phyloP scores from a whole-genome alignment of 2,888 invertebrate species.

The Monochamus alternatus region DNA sequence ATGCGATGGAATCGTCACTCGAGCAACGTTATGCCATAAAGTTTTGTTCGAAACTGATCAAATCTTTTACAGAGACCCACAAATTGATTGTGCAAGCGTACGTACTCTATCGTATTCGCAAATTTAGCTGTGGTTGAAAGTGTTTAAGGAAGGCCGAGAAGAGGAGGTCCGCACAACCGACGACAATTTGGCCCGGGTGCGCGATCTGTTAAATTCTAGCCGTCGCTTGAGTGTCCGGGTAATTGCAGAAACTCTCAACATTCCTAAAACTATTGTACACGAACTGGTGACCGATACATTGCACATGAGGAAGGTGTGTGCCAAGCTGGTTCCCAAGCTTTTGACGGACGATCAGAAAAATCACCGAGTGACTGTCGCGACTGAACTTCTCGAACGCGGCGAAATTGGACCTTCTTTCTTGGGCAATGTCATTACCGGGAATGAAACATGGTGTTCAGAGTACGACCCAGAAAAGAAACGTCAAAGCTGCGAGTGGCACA shows the following conservation, averaged over 20 bases:
- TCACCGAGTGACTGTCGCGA: constrained; percentile 15
- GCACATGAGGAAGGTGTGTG: constrained; percentile 20
- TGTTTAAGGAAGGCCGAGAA: constrained; percentile 35
- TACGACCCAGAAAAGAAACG: constrained; percentile 27
- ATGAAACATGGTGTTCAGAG: constrained; percentile 31
- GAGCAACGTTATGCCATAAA: too few relatives aligned
- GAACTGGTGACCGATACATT: constrained; percentile 23
- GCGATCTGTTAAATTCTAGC: constrained; percentile 8
- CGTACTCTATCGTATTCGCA: not conserved
- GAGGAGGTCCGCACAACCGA: constrained; percentile 26
- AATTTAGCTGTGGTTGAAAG: constrained; percentile 29
- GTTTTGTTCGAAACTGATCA: too few relatives aligned
- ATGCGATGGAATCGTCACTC: too few relatives aligned
- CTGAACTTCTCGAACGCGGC: constrained; percentile 3
- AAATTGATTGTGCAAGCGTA: not conserved
- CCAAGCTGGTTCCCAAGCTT: constrained; percentile 31
- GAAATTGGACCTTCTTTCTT: constrained; percentile 34
- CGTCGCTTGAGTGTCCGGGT: too few relatives aligned
- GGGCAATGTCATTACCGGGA: constrained; percentile 29
- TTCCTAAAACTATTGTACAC: constrained; percentile 13
- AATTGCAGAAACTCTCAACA: constrained; percentile 7
- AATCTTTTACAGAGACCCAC: not conserved
- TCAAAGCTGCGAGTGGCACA: constrained; percentile 19
- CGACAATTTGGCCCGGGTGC: not conserved
- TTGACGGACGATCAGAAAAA: constrained; percentile 29